Percentiles rank a stretch among this genome's conserved stretches.
Conservation (phyloP, 2,888 invertebrate genomes). For the Andrena praecox region DNA sequence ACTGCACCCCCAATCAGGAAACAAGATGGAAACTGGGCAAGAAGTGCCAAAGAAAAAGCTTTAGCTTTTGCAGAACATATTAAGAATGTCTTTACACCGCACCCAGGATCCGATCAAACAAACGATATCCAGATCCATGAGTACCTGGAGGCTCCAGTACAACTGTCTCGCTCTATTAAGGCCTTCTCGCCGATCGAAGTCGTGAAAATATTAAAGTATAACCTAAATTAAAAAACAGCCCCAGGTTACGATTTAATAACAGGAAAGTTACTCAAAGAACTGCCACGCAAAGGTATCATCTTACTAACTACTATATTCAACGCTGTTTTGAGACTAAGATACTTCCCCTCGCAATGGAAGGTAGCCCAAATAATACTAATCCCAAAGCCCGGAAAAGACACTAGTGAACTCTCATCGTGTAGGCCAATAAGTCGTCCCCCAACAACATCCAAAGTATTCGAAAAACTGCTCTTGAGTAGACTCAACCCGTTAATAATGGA, state of each 20-base stretch:
- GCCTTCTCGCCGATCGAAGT: not conserved
- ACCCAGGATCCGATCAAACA: not conserved
- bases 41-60: not conserved
- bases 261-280: not conserved
- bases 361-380: too few relatives aligned
- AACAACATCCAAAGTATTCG: not conserved
- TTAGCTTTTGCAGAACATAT: not conserved
- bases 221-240: not conserved
- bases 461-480: not conserved
- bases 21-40: slow-evolving; percentile 1
- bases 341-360: not conserved
- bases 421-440: not conserved
- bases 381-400: too few relatives aligned
- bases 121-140: not conserved
- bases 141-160: not conserved
- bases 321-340: not conserved
- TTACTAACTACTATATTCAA: not conserved
- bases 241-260: not conserved
- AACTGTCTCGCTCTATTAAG: not conserved
- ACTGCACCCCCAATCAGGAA: not conserved
- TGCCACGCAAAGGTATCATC: not conserved
- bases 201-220: not conserved
- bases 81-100: not conserved
- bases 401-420: not conserved
- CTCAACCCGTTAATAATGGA: not conserved